Conservation (phyloP, 2,113 vertebrate genomes). For the Pseudorhombus dupliciocellatus region DNA sequence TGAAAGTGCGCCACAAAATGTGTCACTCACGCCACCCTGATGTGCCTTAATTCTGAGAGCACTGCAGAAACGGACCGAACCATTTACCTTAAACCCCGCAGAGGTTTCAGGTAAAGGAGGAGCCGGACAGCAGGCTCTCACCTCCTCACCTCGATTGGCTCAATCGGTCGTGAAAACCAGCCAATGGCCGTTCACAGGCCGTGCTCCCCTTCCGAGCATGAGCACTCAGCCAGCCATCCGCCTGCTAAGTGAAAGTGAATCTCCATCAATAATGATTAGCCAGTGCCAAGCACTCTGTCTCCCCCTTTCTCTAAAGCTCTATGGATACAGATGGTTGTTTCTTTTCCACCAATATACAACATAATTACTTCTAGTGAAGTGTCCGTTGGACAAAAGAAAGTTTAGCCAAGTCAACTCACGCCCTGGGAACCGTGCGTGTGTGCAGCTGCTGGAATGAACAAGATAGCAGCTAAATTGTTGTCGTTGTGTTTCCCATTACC, state of each 20-base stretch:
- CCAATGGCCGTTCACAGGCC: constrained; percentile 35
- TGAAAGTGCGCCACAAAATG: constrained; percentile 19
- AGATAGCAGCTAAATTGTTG: constrained; percentile 45
- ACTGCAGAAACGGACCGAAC: constrained; percentile 42
- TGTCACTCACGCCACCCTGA: constrained; percentile 17
- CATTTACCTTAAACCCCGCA: constrained; percentile 32
- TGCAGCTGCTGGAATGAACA: constrained; percentile 33
- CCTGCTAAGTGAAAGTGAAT: constrained; percentile 66
- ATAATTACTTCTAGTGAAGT: constrained; percentile 57
- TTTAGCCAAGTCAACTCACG: constrained; percentile 36
- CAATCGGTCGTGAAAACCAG: constrained; percentile 50
- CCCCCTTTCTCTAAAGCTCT: constrained; percentile 44
- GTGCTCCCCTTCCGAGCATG: constrained; percentile 36
- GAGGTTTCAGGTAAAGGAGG: constrained; percentile 31
- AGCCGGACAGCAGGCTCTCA: constrained; percentile 33
- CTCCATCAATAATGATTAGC: constrained; percentile 75
- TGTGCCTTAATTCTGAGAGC: constrained; percentile 40
- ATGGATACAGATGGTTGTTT: constrained; percentile 69
- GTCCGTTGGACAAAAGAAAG: constrained; percentile 32
- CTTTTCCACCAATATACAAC: constrained; percentile 41
- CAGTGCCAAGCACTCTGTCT: constrained; percentile 48
- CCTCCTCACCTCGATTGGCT: constrained; percentile 53
- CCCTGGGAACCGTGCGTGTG: not conserved
- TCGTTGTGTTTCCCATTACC: constrained; percentile 41
- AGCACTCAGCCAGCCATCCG: constrained; percentile 58